Evolutionary conservation across 2,888 invertebrate species (phyloP), one percentile per base, ranked within the genome.

Genomic region (Aethes cnicana): DNA sequence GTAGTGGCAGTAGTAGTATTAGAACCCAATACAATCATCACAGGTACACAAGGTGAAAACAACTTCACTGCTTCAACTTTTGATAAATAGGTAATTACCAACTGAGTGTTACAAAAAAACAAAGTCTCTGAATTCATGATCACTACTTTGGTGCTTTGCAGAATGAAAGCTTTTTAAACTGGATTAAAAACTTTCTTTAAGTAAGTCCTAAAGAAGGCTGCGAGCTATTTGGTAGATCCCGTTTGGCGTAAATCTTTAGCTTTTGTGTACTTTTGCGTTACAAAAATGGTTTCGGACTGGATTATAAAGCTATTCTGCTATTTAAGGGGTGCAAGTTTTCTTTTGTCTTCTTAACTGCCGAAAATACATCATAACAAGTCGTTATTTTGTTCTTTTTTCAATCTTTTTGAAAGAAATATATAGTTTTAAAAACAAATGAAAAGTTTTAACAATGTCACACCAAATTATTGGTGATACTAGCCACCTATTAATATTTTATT

Each of bases 231-330:
- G n/a, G 21, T 23, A 23, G 30, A 50, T 36, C 36, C 36, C 23
- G 36, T 50, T 43, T 36, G 14, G 17, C 30, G 50, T 49, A 50
- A 50, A 50, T 50, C 36, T 37, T 36, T 49, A 44, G 43, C 43
- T 44, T 44, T 44, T 50, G 36, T 48, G 47, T 37, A 37, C 18
- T 5, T 33, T 39, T 9, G 16, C 32, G 30, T 37, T 43, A 30
- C 21, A 17, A 23, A 30, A 30, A 21, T n/a, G 12, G 16, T 28
- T 49, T 42, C 2, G 4, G 6, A 36, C 21, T 12, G 17, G 9
- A 26, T 8, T 30, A 9, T 18, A 23, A 36, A 17, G 43, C 7
- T 26, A 4, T 14, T 11, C 35, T 35, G 26, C 11, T 17, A 16
- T 28, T 21, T 8, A 28, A 43, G 21, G 21, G n/a, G 32, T 18